Conservation (phyloP, 2,113 vertebrate genomes). For the Oxygymnocypris stewartii region DNA sequence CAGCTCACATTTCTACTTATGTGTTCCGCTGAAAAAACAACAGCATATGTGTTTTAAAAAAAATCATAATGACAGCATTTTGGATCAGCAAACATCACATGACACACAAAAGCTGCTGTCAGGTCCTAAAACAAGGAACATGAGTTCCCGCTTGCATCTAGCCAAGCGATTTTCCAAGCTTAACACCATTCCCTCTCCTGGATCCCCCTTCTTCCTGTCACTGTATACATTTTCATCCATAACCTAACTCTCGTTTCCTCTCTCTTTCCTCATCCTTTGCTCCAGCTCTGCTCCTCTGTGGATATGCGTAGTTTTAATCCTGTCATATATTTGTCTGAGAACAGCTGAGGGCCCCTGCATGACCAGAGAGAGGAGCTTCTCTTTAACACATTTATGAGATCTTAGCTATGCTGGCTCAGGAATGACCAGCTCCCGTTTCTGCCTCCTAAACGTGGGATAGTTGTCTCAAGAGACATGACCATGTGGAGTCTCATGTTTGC, state of each 20-base stretch:
- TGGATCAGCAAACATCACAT: background rate
- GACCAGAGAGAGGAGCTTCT: background rate
- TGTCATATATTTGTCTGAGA: slow-evolving; percentile 1
- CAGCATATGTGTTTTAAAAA: background rate
- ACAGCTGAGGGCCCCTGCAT: slow-evolving; percentile 38
- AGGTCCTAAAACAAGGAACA: background rate
- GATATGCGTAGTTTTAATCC: background rate
- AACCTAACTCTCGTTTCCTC: background rate
- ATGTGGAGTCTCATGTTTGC: slow-evolving; percentile 15
- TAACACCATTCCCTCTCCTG: background rate
- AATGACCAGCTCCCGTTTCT: slow-evolving; percentile 33
- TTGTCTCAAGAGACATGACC: background rate
- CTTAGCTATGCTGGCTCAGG: background rate
- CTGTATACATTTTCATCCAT: slow-evolving; percentile 1
- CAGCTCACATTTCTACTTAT: background rate
- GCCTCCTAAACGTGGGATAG: slow-evolving; percentile 1
- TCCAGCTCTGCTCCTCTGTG: background rate
- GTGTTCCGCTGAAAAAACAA: background rate
- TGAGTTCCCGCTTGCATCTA: background rate
- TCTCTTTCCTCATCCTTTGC: background rate
- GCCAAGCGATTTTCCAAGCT: background rate
- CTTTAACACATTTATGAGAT: slow-evolving; percentile 30
- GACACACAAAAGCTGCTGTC: background rate
- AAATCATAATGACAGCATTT: background rate
- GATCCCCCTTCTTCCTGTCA: background rate